A percentile compares a stretch with the other conserved stretches of the same genome.
phyloP scores from a whole-genome alignment of 2,797 vertebrate species.

The Leptoclinus maculatus region DNA sequence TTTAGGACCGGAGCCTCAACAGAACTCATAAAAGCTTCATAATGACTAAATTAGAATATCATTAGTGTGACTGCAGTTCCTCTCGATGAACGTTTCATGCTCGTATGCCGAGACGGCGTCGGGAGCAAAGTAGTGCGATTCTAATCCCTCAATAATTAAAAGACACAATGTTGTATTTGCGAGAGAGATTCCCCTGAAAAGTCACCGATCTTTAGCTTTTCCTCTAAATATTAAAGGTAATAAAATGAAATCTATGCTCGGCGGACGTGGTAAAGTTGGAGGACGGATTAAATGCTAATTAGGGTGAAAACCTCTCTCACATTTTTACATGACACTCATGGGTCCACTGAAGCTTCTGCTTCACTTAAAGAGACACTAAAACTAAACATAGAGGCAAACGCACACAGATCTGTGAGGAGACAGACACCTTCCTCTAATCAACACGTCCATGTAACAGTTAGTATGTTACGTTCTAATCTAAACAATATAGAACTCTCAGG shows the following conservation, averaged over 20 bases:
- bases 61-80: constrained; percentile 16
- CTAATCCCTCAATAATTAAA: constrained; percentile 56
- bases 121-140: constrained; percentile 32
- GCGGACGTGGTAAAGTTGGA: not conserved
- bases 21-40: constrained; percentile 17
- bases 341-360: not conserved
- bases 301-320: not conserved
- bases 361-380: not conserved
- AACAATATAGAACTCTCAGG: too few species aligned
- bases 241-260: not conserved
- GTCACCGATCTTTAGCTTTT: constrained; percentile 2
- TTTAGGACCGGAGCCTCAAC: not conserved
- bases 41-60: constrained; percentile 42
- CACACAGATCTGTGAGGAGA: not conserved
- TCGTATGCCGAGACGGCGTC: not conserved
- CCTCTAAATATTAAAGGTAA: not conserved
- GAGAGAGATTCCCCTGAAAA: constrained; percentile 1
- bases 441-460: not conserved
- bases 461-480: too few species aligned
- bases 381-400: not conserved
- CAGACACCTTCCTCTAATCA: not conserved
- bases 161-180: constrained; percentile 27
- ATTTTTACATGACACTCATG: too few species aligned
- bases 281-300: not conserved
- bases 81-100: constrained; percentile 31